Conservation (phyloP, 2,888 invertebrate species). For the Brenthis ino region DNA sequence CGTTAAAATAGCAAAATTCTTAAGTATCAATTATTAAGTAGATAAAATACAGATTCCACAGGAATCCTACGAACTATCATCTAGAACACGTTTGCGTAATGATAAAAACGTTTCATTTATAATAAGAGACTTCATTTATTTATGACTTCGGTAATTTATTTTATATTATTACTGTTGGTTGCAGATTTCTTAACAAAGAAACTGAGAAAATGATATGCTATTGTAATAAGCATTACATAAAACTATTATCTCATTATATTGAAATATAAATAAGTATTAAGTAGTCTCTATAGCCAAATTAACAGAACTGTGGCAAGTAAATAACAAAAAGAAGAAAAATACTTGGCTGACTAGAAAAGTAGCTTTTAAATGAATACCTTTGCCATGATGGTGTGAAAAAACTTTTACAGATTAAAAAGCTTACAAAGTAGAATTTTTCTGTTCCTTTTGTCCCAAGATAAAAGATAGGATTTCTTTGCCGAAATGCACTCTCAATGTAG, state of each 20-base stretch:
- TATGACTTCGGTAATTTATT: no score
- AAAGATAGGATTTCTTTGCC: background rate
- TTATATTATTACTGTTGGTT: no score
- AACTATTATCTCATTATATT: background rate
- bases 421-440: conserved; percentile 12
- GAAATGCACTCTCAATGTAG: background rate
- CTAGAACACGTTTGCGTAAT: no score
- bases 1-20: no score
- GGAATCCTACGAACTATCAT: no score
- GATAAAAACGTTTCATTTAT: no score
- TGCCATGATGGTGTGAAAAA: conserved; percentile 14
- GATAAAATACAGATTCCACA: no score
- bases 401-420: conserved; percentile 22
- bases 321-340: conserved; percentile 1
- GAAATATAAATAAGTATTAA: background rate
- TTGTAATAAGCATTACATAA: no score
- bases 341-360: background rate
- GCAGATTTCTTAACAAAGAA: no score
- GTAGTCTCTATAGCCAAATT: background rate
- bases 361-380: conserved; percentile 22
- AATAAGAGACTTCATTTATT: no score
- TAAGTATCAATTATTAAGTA: no score
- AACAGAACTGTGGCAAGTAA: background rate
- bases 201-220: no score
- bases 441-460: conserved; percentile 2